Evolutionary conservation across 2,888 invertebrate genomes (phyloP).

Genomic region (Lycophotia porphyrea): DNA sequence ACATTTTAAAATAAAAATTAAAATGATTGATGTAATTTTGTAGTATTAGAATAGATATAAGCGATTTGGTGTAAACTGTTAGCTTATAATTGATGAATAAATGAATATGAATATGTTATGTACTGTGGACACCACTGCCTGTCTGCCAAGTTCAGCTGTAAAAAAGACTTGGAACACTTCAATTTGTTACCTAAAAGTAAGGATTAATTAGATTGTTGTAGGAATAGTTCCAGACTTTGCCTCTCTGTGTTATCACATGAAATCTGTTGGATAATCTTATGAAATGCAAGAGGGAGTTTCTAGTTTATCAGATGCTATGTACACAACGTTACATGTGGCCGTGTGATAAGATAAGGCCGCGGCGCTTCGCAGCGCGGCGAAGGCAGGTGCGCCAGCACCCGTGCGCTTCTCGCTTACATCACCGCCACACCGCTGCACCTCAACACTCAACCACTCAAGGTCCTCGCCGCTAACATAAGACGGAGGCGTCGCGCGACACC

Average conservation of each 20-base stretch:
- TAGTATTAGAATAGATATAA: too few species aligned
- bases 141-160: slow-evolving; percentile 2
- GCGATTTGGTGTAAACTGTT: too few species aligned
- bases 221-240: neutral
- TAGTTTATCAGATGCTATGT: slow-evolving; percentile 74
- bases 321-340: slow-evolving; percentile 65
- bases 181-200: too few species aligned
- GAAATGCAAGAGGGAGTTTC: slow-evolving; percentile 64
- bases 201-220: neutral
- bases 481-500: slow-evolving; percentile 46
- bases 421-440: slow-evolving; percentile 61
- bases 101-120: too few species aligned
- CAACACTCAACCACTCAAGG: slow-evolving; percentile 72
- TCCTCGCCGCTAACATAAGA: slow-evolving; percentile 61
- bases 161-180: neutral
- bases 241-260: neutral
- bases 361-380: slow-evolving; percentile 25
- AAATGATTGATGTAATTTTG: too few species aligned
- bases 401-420: slow-evolving; percentile 65
- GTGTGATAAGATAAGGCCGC: slow-evolving; percentile 80
- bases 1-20: too few species aligned
- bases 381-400: slow-evolving; percentile 58
- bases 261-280: slow-evolving; percentile 67
- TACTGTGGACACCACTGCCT: neutral
- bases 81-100: too few species aligned